Conservation (phyloP, 2,888 invertebrate genomes). For the Myopa tessellatipennis region DNA sequence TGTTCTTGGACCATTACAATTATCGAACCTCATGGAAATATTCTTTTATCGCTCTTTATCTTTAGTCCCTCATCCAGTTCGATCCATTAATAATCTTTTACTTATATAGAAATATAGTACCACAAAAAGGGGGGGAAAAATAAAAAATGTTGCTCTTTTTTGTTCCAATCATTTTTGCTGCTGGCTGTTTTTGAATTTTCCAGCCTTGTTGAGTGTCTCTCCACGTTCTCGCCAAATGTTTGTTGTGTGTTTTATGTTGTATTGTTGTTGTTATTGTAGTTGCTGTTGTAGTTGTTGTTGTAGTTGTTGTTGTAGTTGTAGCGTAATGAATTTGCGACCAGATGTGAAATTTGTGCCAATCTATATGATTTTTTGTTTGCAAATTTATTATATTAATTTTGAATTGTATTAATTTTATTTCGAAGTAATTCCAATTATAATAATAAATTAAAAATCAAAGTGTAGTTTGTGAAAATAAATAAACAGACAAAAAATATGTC, state of each 20-base stretch:
- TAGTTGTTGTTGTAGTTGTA: conserved; percentile 1
- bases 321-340: too few species aligned
- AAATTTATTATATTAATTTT: too few species aligned
- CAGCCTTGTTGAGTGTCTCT: background rate
- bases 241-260: background rate
- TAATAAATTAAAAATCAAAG: background rate
- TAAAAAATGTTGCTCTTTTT: background rate
- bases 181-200: background rate
- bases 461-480: background rate
- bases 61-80: too few species aligned
- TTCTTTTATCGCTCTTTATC: too few species aligned
- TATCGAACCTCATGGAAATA: too few species aligned
- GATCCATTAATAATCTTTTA: too few species aligned
- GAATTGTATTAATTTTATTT: too few species aligned
- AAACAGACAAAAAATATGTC: background rate
- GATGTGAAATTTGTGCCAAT: background rate
- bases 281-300: conserved; percentile 19
- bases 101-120: too few species aligned
- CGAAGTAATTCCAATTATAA: too few species aligned
- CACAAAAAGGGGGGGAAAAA: background rate
- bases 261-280: conserved; percentile 18
- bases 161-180: background rate
- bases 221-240: background rate
- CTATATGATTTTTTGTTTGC: too few species aligned
- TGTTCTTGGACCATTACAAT: too few species aligned